Evolutionary conservation across 2,113 vertebrate genomes (phyloP).

Genomic region (Oryctolagus cuniculus): DNA sequence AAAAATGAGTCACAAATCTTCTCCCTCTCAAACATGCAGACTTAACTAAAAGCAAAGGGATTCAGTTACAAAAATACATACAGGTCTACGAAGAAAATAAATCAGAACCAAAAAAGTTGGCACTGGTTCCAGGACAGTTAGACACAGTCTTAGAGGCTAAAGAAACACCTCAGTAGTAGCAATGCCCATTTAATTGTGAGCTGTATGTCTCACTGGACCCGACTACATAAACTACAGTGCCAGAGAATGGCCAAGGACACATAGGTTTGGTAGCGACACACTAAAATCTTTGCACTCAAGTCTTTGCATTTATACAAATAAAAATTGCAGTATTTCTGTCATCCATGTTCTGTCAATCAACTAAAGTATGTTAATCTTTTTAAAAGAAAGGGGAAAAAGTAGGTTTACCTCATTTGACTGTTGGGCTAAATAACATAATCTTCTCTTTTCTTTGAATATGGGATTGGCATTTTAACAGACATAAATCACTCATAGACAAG

Average conservation of each 20-base stretch:
- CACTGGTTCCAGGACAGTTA: neutral
- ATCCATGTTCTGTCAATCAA: constrained; percentile 12
- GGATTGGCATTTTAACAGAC: constrained; percentile 37
- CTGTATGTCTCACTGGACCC: neutral
- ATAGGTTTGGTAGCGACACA: neutral
- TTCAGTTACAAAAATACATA: constrained; percentile 25
- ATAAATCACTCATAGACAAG: neutral
- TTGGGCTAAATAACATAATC: neutral
- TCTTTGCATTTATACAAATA: neutral
- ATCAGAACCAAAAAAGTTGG: neutral
- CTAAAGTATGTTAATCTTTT: constrained; percentile 45
- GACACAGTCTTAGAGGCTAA: neutral
- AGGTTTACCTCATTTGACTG: neutral
- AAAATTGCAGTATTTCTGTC: neutral
- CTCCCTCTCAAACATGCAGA: neutral
- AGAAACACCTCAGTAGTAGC: neutral
- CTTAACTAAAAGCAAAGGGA: neutral
- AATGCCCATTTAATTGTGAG: neutral
- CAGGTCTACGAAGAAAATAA: neutral
- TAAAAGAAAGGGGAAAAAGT: constrained; percentile 2
- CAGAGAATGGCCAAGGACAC: neutral
- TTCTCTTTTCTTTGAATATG: constrained; percentile 53
- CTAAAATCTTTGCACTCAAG: neutral
- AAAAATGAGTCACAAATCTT: constrained; percentile 35
- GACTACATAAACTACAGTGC: neutral